Conservation (phyloP, 2,797 vertebrate genomes). For the Diplodus puntazzo region DNA sequence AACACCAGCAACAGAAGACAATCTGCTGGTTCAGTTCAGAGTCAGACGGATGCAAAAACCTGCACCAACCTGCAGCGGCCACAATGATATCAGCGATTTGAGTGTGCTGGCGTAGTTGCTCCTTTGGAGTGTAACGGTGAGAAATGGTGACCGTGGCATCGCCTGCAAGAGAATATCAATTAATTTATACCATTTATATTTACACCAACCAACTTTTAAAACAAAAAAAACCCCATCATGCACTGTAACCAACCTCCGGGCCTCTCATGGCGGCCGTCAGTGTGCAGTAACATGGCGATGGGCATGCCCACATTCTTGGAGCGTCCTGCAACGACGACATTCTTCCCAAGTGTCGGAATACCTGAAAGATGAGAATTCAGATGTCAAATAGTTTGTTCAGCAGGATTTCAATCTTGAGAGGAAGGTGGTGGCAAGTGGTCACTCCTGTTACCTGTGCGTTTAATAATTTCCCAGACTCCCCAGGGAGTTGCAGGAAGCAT, state of each 20-base stretch:
- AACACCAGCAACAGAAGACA: not conserved
- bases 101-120: conserved; percentile 94
- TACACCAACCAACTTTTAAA: not conserved
- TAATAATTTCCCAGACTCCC: conserved; percentile 97
- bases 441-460: conserved; percentile 89
- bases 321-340: conserved; percentile 95
- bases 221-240: not conserved
- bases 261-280: conserved; percentile 93
- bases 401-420: not conserved
- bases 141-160: conserved; percentile 98
- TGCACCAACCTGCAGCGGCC: conserved; percentile 91
- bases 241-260: conserved; percentile 88
- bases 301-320: conserved; percentile 99
- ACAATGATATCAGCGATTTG: conserved; percentile 95
- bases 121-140: conserved; percentile 97
- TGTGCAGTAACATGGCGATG: conserved; percentile 97
- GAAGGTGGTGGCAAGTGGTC: not conserved
- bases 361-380: conserved; percentile 75
- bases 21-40: not conserved
- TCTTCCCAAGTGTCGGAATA: conserved; percentile 96
- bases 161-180: conserved; percentile 79
- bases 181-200: not conserved
- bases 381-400: not conserved
- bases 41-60: not conserved
- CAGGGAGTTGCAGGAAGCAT: conserved; percentile 97